Evolutionary conservation across 2,797 vertebrate genomes (phyloP).

Genomic region (Brachymystax lenok): DNA sequence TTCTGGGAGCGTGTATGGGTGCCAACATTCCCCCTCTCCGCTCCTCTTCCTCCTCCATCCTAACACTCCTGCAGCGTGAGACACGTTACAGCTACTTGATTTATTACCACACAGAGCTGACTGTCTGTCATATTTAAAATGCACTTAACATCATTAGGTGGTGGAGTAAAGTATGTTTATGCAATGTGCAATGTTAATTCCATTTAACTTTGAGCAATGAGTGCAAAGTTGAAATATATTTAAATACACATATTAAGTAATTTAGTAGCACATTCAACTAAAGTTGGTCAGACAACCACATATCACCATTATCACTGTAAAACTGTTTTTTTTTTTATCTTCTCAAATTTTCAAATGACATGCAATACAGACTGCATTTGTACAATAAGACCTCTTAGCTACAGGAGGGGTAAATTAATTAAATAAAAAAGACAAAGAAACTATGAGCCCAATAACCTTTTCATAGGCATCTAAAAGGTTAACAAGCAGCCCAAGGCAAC

Average conservation of each 20-base stretch:
- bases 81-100: constrained; percentile 12
- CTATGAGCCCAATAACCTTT: constrained; percentile 63
- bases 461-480: constrained; percentile 70
- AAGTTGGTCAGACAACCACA: too few species aligned
- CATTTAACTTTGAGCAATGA: neutral
- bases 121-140: constrained; percentile 27
- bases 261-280: too few species aligned
- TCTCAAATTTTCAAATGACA: neutral
- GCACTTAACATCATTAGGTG: neutral
- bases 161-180: neutral
- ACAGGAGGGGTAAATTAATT: constrained; percentile 37
- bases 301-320: too few species aligned
- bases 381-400: neutral
- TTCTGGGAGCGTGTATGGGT: constrained; percentile 56
- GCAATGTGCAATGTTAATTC: neutral
- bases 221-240: too few species aligned
- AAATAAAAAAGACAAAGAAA: constrained; percentile 33
- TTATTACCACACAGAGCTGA: constrained; percentile 19
- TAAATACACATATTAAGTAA: too few species aligned
- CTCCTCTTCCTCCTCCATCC: constrained; percentile 18
- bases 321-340: too few species aligned
- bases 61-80: constrained; percentile 27
- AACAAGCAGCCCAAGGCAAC: constrained; percentile 60
- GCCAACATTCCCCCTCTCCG: constrained; percentile 37
- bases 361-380: neutral